A percentile compares a stretch with the other conserved stretches of the same genome.
These are phyloP conservation scores for Proctacanthus coquilletti DNA, from an alignment of 1,140 invertebrate genomes.

Conservation along the genomic window DNA sequence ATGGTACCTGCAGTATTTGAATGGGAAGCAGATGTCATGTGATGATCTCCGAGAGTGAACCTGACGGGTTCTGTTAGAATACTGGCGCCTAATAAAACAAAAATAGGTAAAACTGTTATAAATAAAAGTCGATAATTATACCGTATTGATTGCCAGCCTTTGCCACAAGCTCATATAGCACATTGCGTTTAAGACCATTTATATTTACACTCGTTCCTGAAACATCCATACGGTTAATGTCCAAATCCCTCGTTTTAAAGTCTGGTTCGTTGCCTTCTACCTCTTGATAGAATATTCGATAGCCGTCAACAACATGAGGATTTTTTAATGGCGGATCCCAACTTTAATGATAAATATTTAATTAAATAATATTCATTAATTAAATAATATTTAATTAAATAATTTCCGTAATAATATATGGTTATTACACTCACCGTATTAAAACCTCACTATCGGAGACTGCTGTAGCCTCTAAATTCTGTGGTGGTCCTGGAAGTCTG, in stretches of 20 bases:
- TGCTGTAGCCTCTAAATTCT: constrained; percentile 46
- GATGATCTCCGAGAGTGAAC: constrained; percentile 55
- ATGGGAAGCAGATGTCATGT: constrained; percentile 41
- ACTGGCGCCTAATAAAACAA: constrained; percentile 42
- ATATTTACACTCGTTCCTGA: constrained; percentile 49
- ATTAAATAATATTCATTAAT: too few species aligned
- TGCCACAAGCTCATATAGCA: constrained; percentile 59
- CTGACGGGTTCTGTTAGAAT: constrained; percentile 51
- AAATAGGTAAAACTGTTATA: background rate
- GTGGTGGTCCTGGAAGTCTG: constrained; percentile 60
- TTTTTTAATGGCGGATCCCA: constrained; percentile 70
- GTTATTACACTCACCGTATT: constrained; percentile 20
- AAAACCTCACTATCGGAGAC: constrained; percentile 24
- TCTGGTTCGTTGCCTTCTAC: constrained; percentile 28
- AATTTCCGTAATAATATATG: too few species aligned
- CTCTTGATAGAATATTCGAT: constrained; percentile 50
- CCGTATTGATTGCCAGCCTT: constrained; percentile 63
- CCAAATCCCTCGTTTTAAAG: too few species aligned
- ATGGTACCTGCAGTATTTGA: constrained; percentile 43
- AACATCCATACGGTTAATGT: constrained; percentile 52
- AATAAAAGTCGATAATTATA: constrained; percentile 19
- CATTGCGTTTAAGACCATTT: constrained; percentile 48
- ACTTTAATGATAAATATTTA: constrained; percentile 30
- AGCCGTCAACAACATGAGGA: constrained; percentile 64
- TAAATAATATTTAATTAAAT: too few species aligned